Conservation (phyloP, 2,113 vertebrate genomes). For the Perca schrenkii region DNA sequence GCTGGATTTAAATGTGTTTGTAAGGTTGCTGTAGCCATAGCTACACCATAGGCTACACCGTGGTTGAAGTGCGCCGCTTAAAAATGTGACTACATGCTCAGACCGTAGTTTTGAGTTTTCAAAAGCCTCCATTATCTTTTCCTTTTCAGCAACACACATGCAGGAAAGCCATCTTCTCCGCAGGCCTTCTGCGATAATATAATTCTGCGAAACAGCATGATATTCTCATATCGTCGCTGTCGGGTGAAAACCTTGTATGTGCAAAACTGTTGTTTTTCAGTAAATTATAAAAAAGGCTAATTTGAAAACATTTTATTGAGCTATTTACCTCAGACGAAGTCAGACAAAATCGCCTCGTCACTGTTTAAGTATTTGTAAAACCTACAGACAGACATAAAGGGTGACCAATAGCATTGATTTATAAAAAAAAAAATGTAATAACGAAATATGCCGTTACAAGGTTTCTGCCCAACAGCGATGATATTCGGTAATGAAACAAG, state of each 20-base stretch:
- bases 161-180: background rate
- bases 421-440: too few species aligned
- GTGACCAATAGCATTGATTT: too few species aligned
- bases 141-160: background rate
- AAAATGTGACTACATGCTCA: background rate
- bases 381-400: too few species aligned
- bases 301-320: too few species aligned
- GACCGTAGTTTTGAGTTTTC: background rate
- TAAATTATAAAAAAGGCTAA: too few species aligned
- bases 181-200: background rate
- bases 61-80: background rate
- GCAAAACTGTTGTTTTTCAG: too few species aligned
- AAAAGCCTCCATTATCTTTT: background rate
- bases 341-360: too few species aligned
- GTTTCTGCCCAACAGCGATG: too few species aligned
- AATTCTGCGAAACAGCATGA: background rate
- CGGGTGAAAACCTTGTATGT: too few species aligned
- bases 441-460: too few species aligned
- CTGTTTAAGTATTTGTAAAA: too few species aligned
- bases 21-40: background rate
- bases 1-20: background rate
- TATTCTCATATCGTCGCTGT: background rate
- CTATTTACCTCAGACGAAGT: too few species aligned
- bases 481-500: background rate
- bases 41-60: background rate